Conservation (phyloP, 2,113 vertebrate species). For the Kobus ellipsiprymnus region DNA sequence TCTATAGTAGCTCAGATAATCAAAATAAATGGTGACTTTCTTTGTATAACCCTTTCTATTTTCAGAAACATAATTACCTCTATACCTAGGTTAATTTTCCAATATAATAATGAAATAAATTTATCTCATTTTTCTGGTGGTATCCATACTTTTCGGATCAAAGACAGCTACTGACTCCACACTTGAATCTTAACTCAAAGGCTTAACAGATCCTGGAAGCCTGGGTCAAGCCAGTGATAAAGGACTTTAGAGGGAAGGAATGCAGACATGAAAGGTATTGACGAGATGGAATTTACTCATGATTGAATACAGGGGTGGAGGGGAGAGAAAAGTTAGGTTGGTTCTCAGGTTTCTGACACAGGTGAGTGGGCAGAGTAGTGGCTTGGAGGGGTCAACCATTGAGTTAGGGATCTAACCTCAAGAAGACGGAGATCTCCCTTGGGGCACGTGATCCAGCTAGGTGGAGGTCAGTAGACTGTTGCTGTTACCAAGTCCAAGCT, state of each 20-base stretch:
- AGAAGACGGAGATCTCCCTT: neutral
- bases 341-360: neutral
- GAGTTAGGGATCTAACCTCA: neutral
- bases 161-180: neutral
- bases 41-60: neutral
- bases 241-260: neutral
- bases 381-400: neutral
- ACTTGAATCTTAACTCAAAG: neutral
- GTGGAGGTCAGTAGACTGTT: neutral
- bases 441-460: rapidly evolving
- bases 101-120: neutral
- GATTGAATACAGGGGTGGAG: neutral
- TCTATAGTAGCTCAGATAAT: neutral
- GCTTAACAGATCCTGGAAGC: neutral
- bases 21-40: neutral
- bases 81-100: neutral
- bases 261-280: neutral
- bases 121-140: neutral
- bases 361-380: neutral
- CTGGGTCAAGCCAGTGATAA: neutral
- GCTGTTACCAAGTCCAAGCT: neutral
- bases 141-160: neutral
- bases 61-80: neutral
- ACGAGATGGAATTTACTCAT: neutral
- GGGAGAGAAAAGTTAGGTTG: neutral